Conservation (phyloP, 2,797 vertebrate genomes). For the Petrocephalus sullivani region DNA sequence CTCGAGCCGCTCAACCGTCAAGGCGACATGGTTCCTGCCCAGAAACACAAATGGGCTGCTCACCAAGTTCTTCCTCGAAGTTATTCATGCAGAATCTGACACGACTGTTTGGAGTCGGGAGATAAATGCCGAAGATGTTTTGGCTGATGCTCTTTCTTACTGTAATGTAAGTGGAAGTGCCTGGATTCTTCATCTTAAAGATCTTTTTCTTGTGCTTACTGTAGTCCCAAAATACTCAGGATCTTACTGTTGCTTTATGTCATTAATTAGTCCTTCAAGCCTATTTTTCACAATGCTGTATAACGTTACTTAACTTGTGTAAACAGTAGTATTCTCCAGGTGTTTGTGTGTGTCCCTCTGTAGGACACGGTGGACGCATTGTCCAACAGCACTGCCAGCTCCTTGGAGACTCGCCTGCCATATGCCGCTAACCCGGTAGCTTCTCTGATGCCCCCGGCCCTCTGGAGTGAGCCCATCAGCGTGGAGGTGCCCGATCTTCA, state of each 20-base stretch:
- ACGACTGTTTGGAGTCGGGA: constrained; percentile 72
- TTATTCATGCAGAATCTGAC: constrained; percentile 77
- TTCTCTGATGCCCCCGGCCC: constrained; percentile 59
- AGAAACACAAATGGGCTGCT: constrained; percentile 90
- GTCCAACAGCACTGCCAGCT: constrained; percentile 80
- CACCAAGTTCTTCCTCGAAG: constrained; percentile 87
- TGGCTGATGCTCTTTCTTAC: neutral
- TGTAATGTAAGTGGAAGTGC: constrained; percentile 56
- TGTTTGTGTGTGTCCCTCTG: constrained; percentile 1
- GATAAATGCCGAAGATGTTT: constrained; percentile 70
- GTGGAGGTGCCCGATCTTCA: constrained; percentile 77
- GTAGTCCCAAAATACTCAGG: neutral
- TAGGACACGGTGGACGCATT: constrained; percentile 89
- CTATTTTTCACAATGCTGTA: neutral
- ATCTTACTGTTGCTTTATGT: neutral
- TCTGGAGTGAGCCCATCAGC: constrained; percentile 83
- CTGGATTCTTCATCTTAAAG: neutral
- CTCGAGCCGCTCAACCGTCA: constrained; percentile 78
- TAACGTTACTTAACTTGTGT: neutral
- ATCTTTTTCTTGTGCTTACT: neutral
- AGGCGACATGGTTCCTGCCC: constrained; percentile 88
- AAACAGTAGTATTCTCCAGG: neutral
- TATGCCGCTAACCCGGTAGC: constrained; percentile 48
- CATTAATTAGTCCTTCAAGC: neutral
- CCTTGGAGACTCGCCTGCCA: constrained; percentile 60